Evolutionary conservation across 2,888 invertebrate genomes (phyloP), one percentile per base, ranked within the genome.

Genomic region (Lathronympha strigana): DNA sequence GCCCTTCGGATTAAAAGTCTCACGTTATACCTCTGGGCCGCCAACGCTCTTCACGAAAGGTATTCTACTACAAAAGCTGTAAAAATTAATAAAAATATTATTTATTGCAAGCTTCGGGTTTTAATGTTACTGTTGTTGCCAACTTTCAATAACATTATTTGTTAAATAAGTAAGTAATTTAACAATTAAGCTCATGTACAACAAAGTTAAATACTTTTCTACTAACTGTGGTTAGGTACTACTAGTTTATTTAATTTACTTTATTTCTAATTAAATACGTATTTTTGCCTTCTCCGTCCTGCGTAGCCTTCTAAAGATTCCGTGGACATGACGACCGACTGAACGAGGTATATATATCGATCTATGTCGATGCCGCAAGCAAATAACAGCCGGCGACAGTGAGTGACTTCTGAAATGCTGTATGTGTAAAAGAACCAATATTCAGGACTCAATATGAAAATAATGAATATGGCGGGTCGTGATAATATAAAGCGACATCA

Each of bases 311-410:
- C 11, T 17, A 31, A 31, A 19, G 4, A 31, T 51, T 51, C 50
- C n/a, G 57, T 31, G n/a, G 57, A 45, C 28, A 45, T 13, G 31
- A 31, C 31, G 31, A 28, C 28, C 28, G 55, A 50, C 53, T 15
- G 13, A 28, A 45, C 11, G 47, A 15, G 45, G 13, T 43, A 28
- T 1, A 21, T 19, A 43, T 64, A 64, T 64, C 38, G 63, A 68
- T 68, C 62, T 50, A 8, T n/a, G 8, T 51, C 25, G 55, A 61
- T 57, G 55, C 63, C 38, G 36, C 61, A 50, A 66, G 61, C 66
- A 67, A 66, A 66, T 68, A 66, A 66, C 49, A 60, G 45, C 38
- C 40, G 25, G 64, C 50, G 51, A 60, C 64, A 64, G 58, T 58
- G 51, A 58, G 58, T 57, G 53, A 53, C 58, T 50, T 43, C 51